phyloP scores from a whole-genome alignment of 2,888 invertebrate species.

The Drosophila quinaria region DNA sequence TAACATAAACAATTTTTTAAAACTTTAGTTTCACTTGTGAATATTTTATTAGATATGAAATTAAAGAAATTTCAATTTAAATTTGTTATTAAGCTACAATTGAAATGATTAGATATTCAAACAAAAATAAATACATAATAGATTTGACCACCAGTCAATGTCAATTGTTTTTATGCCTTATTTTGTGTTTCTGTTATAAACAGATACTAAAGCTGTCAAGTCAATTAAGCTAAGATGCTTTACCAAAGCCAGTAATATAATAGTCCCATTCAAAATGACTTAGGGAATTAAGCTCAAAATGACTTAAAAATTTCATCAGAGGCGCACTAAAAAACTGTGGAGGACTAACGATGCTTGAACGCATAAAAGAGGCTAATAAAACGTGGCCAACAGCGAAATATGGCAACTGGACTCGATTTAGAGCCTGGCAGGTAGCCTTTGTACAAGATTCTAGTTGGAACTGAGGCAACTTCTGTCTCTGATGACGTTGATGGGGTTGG shows the following conservation, averaged over 20 bases:
- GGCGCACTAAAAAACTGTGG: conserved; percentile 43
- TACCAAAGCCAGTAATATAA: conserved; percentile 5
- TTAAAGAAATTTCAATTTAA: background rate
- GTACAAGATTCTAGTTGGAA: conserved; percentile 10
- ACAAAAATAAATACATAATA: background rate
- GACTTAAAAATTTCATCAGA: conserved; percentile 57
- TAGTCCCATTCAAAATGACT: conserved; percentile 30
- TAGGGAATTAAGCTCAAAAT: conserved; percentile 29
- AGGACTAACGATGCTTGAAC: conserved; percentile 58
- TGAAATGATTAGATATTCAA: background rate
- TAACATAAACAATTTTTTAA: background rate
- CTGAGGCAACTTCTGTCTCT: conserved; percentile 16
- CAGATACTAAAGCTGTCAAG: conserved; percentile 17
- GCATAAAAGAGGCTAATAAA: conserved; percentile 63
- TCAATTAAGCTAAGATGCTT: conserved; percentile 14
- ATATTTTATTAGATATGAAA: background rate
- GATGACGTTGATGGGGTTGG: conserved; percentile 19
- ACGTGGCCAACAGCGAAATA: conserved; percentile 48
- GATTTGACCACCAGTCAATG: background rate
- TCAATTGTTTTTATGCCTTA: background rate
- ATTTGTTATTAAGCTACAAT: background rate
- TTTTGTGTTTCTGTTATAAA: conserved; percentile 1
- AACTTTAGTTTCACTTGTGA: background rate
- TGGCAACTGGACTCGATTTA: conserved; percentile 4
- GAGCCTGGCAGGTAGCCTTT: conserved; percentile 6